Conservation (phyloP, 2,113 vertebrate species). For the Pterocles burchelli region DNA sequence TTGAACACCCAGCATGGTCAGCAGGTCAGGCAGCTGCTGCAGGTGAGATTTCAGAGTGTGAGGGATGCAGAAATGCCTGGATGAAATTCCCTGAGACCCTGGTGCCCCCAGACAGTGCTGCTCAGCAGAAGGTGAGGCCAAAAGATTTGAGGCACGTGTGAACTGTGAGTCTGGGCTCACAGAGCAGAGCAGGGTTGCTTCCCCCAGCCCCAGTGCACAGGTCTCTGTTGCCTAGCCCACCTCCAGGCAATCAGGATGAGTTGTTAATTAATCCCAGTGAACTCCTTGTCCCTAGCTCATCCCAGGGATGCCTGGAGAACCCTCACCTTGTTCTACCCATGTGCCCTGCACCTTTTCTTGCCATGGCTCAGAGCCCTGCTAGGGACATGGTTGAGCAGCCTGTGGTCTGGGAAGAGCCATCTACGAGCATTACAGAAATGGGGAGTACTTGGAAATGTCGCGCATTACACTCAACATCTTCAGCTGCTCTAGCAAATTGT, state of each 20-base stretch:
- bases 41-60: background rate
- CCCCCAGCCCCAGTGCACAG: accelerated
- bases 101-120: background rate
- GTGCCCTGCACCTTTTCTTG: background rate
- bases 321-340: background rate
- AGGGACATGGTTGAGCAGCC: background rate
- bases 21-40: background rate
- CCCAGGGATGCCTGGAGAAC: background rate
- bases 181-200: background rate
- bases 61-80: background rate
- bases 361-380: background rate
- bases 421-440: background rate
- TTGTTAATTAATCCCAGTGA: background rate
- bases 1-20: background rate
- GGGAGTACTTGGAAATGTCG: accelerated
- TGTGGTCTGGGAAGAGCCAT: accelerated
- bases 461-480: accelerated
- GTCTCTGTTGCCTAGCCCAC: background rate
- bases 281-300: accelerated
- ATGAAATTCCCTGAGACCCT: background rate
- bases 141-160: background rate
- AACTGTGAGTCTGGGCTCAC: background rate
- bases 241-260: background rate
- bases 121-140: accelerated
- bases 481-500: background rate